A percentile compares a stretch with the other conserved stretches of the same genome.
phyloP scores from a whole-genome alignment of 2,888 invertebrate genomes.

The Chaetoderma sp. region DNA sequence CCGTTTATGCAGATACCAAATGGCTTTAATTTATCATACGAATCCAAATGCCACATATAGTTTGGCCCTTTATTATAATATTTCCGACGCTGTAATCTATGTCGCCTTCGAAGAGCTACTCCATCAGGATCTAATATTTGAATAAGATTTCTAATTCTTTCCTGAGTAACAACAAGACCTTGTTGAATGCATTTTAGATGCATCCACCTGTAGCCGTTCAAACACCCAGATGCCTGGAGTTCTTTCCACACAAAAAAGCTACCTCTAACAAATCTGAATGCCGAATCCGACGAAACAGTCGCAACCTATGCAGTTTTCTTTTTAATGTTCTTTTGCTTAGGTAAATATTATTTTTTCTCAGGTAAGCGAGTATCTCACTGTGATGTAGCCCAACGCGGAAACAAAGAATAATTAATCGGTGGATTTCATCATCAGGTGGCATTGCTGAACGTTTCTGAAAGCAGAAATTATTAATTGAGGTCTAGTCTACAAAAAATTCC shows the following conservation, averaged over 20 bases:
- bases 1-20: too few species aligned
- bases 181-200: background rate
- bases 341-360: too few species aligned
- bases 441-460: too few species aligned
- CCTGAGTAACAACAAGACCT: too few species aligned
- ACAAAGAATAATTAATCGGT: too few species aligned
- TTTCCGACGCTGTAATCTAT: background rate
- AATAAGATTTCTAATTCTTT: background rate
- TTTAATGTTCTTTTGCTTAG: background rate
- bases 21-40: too few species aligned
- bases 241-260: background rate
- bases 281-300: background rate
- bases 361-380: too few species aligned
- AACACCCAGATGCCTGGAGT: background rate
- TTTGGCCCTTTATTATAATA: background rate
- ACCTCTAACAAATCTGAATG: background rate
- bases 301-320: background rate
- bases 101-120: background rate
- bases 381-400: too few species aligned
- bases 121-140: background rate
- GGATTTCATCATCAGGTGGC: too few species aligned
- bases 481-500: too few species aligned
- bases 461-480: too few species aligned
- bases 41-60: background rate
- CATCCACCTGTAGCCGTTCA: background rate